Evolutionary conservation across 2,113 vertebrate genomes (phyloP).

Genomic region (Pica pica): DNA sequence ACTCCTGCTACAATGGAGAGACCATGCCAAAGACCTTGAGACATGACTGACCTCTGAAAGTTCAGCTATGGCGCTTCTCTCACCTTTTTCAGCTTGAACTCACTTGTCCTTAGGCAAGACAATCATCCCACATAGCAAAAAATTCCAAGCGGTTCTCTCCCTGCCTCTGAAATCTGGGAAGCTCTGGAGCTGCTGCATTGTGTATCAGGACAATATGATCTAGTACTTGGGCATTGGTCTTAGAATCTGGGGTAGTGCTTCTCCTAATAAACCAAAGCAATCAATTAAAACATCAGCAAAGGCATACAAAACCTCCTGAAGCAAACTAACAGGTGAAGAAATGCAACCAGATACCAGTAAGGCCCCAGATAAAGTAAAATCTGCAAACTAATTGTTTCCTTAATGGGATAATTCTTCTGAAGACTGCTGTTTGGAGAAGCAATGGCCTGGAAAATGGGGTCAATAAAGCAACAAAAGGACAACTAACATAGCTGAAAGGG

Average conservation of each 20-base stretch:
- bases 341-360: not conserved
- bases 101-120: not conserved
- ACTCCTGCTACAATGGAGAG: not conserved
- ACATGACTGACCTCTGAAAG: rapidly evolving
- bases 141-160: not conserved
- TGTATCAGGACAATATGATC: not conserved
- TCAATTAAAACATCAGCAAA: not conserved
- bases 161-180: not conserved
- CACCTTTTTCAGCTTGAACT: not conserved
- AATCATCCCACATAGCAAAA: not conserved
- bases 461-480: slow-evolving; percentile 42
- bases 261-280: not conserved
- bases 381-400: not conserved
- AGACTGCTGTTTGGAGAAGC: slow-evolving; percentile 26
- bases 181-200: not conserved
- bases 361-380: not conserved
- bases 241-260: not conserved
- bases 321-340: not conserved
- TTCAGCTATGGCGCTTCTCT: not conserved
- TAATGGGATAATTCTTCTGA: not conserved
- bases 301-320: not conserved
- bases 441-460: slow-evolving; percentile 35
- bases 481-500: not conserved
- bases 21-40: not conserved
- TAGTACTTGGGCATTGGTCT: not conserved